phyloP scores from a whole-genome alignment of 2,797 vertebrate species.

The Dendrocincla tyrannina region DNA sequence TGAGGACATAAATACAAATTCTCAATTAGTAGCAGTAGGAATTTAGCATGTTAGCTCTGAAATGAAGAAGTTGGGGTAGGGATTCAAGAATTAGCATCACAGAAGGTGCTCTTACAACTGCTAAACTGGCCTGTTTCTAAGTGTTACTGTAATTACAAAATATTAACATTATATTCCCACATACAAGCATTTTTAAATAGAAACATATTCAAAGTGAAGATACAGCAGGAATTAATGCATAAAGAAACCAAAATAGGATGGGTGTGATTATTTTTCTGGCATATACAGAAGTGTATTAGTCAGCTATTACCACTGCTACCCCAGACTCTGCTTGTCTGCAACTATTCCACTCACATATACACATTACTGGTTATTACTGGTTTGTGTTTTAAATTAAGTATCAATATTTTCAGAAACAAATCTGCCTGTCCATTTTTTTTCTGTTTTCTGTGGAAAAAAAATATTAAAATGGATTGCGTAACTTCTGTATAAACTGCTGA shows the following conservation, averaged over 20 bases:
- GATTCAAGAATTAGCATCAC: not conserved
- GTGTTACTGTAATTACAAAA: not conserved
- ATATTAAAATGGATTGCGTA: not conserved
- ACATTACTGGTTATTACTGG: not conserved
- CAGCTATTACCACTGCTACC: not conserved
- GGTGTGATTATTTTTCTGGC: not conserved
- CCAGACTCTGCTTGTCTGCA: not conserved
- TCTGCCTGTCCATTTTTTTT: not conserved
- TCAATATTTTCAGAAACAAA: not conserved
- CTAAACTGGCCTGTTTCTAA: not conserved
- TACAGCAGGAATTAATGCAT: not conserved
- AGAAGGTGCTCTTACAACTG: not conserved
- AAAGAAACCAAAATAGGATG: not conserved
- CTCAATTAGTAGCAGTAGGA: not conserved
- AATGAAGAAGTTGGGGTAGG: not conserved
- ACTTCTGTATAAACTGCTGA: not conserved
- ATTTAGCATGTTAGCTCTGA: not conserved
- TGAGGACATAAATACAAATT: not conserved
- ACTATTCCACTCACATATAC: not conserved
- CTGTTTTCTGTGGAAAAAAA: not conserved
- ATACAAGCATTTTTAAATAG: not conserved
- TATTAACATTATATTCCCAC: not conserved
- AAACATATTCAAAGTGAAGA: not conserved
- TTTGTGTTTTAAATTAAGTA: not conserved
- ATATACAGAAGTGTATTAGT: not conserved